phyloP scores from a whole-genome alignment of 2,797 vertebrate species.

The Girardinus metallicus region DNA sequence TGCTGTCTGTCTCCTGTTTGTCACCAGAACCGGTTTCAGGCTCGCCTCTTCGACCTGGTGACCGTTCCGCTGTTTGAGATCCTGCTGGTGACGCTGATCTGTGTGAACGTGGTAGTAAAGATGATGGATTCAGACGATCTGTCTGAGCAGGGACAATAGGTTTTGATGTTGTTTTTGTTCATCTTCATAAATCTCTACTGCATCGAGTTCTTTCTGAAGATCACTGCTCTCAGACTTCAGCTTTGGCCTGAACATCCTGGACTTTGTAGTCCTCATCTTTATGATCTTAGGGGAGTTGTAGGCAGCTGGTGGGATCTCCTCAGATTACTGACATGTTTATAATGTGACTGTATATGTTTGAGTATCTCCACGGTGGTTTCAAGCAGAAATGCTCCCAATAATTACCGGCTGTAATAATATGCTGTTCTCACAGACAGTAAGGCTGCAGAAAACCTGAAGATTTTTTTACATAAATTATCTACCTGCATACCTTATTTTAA shows the following conservation, averaged over 20 bases:
- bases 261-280: constrained; percentile 92
- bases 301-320: neutral
- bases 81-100: constrained; percentile 93
- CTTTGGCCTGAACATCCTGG: constrained; percentile 94
- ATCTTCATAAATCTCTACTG: constrained; percentile 92
- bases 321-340: neutral
- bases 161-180: constrained; percentile 87
- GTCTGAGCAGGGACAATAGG: constrained; percentile 79
- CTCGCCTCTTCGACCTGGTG: constrained; percentile 89
- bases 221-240: constrained; percentile 90
- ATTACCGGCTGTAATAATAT: neutral
- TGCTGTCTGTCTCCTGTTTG: neutral
- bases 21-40: constrained; percentile 88
- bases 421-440: neutral
- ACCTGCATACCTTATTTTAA: neutral
- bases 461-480: neutral
- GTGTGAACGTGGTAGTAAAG: constrained; percentile 97
- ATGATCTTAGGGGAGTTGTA: neutral
- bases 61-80: constrained; percentile 92
- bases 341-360: neutral
- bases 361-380: neutral
- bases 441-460: neutral
- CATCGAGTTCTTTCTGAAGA: constrained; percentile 87
- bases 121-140: constrained; percentile 96
- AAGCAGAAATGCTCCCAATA: neutral